Evolutionary conservation across 2,797 vertebrate genomes (phyloP), one percentile per base, ranked within the genome.

Genomic region (Tamandua tetradactyla): DNA sequence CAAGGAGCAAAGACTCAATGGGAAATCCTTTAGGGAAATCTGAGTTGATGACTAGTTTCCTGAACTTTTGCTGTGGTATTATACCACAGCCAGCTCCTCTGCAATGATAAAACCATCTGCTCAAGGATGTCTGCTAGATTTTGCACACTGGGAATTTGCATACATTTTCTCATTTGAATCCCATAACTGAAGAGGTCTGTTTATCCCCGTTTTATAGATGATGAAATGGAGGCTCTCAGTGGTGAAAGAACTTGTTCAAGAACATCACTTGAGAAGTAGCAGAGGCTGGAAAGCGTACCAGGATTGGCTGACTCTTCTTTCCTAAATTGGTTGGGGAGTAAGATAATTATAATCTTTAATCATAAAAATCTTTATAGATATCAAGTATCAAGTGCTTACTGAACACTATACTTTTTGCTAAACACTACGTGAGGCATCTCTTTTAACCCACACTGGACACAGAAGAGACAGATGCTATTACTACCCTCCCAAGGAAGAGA

Each of bases 11-110:
- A n/a, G n/a, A n/a, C n/a, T n/a, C n/a, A n/a, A n/a, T n/a, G n/a
- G 88, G 62, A 95, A 97, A 89, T 76, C 32, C 20, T 66, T 93
- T 86, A 37, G 75, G 84, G 76, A 80, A 83, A 42, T n/a, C 76
- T 37, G 88, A 96, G 1, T 8, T 35, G 40, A 23, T 68, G 52
- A 47, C 17, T 94, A 47, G 25, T 57, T 96, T 25, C 30, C 88
- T 94, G 69, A 86, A 57, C 37, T 89, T 40, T 89, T 86, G 91
- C 44, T 52, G 40, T 4, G n/a, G 42, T 80, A 64, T 40, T 72
- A 18, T 66, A 84, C 59, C 47, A 11, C 25, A 0, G 35, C 37
- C 23, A 20, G 30, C 4, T 66, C 62, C 32, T 42, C 30, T 82
- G 11, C 40, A 37, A 18, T 64, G 42, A 89, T 42, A 42, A 8